Base-by-base conservation (phyloP, 2,888 invertebrate species). In the Camponotus fellah region DNA sequence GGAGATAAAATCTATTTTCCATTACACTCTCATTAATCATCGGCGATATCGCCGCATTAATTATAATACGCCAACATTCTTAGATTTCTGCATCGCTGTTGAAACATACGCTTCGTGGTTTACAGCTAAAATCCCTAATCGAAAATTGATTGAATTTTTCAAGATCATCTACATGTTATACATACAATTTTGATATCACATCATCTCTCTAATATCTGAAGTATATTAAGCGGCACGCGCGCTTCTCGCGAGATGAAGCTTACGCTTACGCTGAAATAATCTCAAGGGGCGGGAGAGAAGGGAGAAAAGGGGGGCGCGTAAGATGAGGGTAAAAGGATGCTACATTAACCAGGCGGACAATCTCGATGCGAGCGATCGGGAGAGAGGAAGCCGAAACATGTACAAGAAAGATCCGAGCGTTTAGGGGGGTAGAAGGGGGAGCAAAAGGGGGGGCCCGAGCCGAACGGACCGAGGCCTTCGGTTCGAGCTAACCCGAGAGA, bases 401-500 rank as follows among this genome's bases (percentile, higher is more conserved):
- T 72, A 72, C 82, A 85, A 90, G 89, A 91, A 86, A 88, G 89
- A 88, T 85, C 86, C 86, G 85, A 86, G 86, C 85, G n/a, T 53
- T 92, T 91, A 86, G 91, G 90, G 90, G 91, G 91, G 90, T 2
- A 26, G 2, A 26, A 26, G 90, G 91, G 91, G 91, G 90, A n/a
- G 91, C 26, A 26, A 26, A 26, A 26, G 91, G 91, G 90, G 91
- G 91, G 90, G 91, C 91, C 89, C 89, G 90, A 89, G 88, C 85
- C 91, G 90, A 91, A 90, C 88, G 85, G 87, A 86, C 95, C 95
- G 95, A 95, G 96, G 96, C 95, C 95, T 88, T 37, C 89, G 88
- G 86, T 85, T 80, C 87, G 81, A 75, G 83, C 83, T 82, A 85
- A 86, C 82, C 81, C 71, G 66, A 60, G 49, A 74, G 68, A 85